Evolutionary conservation across 2,797 vertebrate species (phyloP).

Genomic region (Cuniculus paca): DNA sequence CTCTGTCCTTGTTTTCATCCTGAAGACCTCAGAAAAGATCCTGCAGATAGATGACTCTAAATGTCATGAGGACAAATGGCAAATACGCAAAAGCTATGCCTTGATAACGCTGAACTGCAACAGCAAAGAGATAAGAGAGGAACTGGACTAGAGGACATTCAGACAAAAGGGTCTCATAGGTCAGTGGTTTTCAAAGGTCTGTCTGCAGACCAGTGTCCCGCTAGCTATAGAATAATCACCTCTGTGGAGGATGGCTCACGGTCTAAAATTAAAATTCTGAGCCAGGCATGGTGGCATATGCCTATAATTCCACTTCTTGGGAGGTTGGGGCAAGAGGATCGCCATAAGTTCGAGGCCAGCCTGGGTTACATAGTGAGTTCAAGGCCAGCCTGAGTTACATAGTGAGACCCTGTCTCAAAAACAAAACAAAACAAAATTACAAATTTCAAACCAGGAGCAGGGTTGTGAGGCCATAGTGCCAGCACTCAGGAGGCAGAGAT

Average conservation of each 20-base stretch:
- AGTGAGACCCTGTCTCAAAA: neutral
- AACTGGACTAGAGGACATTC: slow-evolving; percentile 65
- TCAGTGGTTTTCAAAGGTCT: slow-evolving; percentile 2
- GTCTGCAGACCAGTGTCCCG: neutral
- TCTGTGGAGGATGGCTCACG: neutral
- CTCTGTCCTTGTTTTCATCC: slow-evolving; percentile 61
- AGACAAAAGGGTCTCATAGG: slow-evolving; percentile 28
- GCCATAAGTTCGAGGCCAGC: neutral
- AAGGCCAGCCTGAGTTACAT: neutral
- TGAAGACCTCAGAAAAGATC: slow-evolving; percentile 67
- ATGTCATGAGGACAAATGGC: slow-evolving; percentile 74
- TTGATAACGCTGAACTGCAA: slow-evolving; percentile 73
- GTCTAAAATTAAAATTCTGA: slow-evolving; percentile 22
- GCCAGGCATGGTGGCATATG: neutral
- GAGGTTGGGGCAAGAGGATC: neutral
- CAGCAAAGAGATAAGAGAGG: slow-evolving; percentile 77
- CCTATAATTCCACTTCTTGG: neutral
- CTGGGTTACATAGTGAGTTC: neutral
- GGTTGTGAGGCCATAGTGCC: neutral
- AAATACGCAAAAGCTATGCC: slow-evolving; percentile 56
- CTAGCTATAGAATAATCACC: neutral
- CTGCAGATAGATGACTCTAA: slow-evolving; percentile 59
- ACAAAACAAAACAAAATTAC: neutral
- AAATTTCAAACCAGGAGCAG: neutral
- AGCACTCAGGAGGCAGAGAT: neutral